Evolutionary conservation across 1,140 invertebrate species (phyloP), one percentile per base, ranked within the genome.

Genomic region (Leucophenga varia): DNA sequence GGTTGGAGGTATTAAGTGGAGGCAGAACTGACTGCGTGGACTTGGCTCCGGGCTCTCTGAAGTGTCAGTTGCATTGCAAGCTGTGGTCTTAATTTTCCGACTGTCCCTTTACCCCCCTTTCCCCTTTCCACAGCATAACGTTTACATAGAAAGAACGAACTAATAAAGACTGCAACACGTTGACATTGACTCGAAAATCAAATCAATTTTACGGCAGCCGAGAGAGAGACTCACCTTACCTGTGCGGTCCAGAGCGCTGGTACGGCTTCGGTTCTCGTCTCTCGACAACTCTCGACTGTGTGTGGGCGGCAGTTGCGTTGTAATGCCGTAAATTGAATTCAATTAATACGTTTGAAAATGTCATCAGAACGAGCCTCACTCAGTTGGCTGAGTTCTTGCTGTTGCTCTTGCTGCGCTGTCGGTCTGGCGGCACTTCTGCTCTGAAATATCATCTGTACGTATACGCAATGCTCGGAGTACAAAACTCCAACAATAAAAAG

Each of bases 291-390:
- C 16, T 48, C 2, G 9, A 43, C 20, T 16, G 14, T 34, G 16
- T 38, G 22, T 39, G 14, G 35, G 16, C 19, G 17, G 32, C 16
- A n/a, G 49, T 14, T 21, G 8, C 9, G 30, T 20, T 53, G 50
- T 53, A 49, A 54, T 54, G 30, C 30, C 17, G 46, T 37, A 57
- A 61, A 61, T 57, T 57, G 52, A 61, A 59, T 57, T 59, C 59
- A 61, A 61, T 61, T 61, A 61, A 61, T 61, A 49, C 55, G 47
- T 59, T 59, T 54, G 56, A 49, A 50, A 56, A 59, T 59, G 54
- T 47, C 56, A 54, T 41, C 44, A 36, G 51, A 54, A 30, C 34
- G 44, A 32, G 49, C n/a, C n/a, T n/a, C n/a, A n/a, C n/a, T n/a
- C 36, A 35, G 10, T 31, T 31, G 22, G 46, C 17, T 34, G 45